phyloP scores from a whole-genome alignment of 2,797 vertebrate species.

The Xenopus petersii region DNA sequence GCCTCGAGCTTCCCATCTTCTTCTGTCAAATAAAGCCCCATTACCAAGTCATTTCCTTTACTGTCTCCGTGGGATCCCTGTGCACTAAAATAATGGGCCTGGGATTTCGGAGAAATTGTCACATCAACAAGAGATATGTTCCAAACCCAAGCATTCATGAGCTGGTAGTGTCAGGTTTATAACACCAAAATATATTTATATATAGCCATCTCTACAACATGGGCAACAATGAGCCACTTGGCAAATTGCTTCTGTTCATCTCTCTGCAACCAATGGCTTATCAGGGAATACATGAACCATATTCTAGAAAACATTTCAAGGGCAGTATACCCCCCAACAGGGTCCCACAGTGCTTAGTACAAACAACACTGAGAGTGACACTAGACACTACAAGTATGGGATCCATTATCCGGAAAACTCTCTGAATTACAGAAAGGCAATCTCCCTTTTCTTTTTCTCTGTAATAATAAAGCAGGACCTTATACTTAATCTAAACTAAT shows the following conservation, averaged over 20 bases:
- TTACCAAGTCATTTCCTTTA: not conserved
- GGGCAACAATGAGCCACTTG: conserved; percentile 2
- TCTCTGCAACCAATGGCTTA: too few species aligned
- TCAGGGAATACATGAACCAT: too few species aligned
- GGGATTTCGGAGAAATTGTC: conserved; percentile 1
- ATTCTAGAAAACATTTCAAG: too few species aligned
- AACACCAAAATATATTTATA: not conserved
- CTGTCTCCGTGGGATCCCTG: not conserved
- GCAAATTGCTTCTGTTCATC: conserved; percentile 16
- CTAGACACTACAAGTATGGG: too few species aligned
- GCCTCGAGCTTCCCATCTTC: not conserved
- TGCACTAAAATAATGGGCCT: not conserved
- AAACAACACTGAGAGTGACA: too few species aligned
- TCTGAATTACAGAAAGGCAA: too few species aligned
- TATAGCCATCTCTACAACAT: not conserved
- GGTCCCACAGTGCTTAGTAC: too few species aligned
- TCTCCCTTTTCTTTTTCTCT: too few species aligned
- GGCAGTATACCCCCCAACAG: too few species aligned
- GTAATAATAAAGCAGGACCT: too few species aligned
- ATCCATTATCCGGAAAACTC: too few species aligned
- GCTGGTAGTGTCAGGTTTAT: not conserved
- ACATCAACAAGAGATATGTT: not conserved
- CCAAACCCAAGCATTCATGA: conserved; percentile 2
- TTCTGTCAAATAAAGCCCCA: not conserved
- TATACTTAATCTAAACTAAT: too few species aligned